phyloP scores from a whole-genome alignment of 1,140 invertebrate genomes.

The Anoplophora glabripennis region DNA sequence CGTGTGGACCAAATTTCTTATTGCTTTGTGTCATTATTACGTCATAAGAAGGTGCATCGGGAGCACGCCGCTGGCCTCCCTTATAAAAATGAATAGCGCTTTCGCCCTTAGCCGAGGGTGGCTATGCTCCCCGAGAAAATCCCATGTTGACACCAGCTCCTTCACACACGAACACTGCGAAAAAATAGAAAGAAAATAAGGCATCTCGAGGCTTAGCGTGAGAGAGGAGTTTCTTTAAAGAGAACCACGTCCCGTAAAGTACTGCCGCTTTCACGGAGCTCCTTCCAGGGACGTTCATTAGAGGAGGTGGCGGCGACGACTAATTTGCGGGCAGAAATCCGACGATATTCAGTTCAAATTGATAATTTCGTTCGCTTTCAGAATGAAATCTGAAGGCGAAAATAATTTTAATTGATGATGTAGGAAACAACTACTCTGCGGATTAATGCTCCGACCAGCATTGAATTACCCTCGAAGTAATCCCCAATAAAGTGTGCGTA shows the following conservation, averaged over 20 bases:
- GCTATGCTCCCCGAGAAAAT: constrained; percentile 23
- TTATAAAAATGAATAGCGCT: constrained; percentile 7
- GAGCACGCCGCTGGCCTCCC: not conserved
- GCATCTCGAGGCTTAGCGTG: constrained; percentile 34
- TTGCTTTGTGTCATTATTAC: not conserved
- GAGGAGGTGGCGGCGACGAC: too few species aligned
- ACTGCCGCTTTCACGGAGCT: constrained; percentile 7
- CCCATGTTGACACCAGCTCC: constrained; percentile 38
- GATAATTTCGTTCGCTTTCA: too few species aligned
- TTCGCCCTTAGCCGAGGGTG: constrained; percentile 17
- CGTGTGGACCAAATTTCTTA: too few species aligned
- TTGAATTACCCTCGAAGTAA: too few species aligned
- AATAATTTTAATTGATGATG: too few species aligned
- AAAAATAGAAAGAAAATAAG: constrained; percentile 39
- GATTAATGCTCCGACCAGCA: too few species aligned
- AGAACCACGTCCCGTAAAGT: constrained; percentile 22
- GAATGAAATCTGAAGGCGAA: too few species aligned
- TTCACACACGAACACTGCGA: constrained; percentile 36
- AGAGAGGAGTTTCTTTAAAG: constrained; percentile 29
- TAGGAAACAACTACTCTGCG: too few species aligned
- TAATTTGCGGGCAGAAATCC: too few species aligned
- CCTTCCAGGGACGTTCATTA: not conserved
- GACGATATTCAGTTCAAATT: too few species aligned
- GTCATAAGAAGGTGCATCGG: not conserved
- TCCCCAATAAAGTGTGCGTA: too few species aligned